Percentiles rank a stretch among this genome's conserved stretches.
phyloP scores from a whole-genome alignment of 2,113 vertebrate genomes.

The Edolisoma coerulescens region DNA sequence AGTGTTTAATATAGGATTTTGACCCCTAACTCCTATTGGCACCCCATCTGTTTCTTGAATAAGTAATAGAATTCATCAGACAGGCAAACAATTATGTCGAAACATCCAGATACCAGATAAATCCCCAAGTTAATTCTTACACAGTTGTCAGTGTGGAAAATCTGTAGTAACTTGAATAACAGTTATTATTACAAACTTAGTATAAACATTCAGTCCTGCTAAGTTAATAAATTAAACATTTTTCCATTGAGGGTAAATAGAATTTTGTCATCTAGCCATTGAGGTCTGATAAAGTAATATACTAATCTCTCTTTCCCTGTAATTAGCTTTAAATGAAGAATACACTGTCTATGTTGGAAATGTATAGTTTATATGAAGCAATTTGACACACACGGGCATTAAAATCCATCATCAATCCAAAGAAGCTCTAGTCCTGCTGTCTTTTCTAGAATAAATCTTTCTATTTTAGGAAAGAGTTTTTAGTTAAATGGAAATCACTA shows the following conservation, averaged over 20 bases:
- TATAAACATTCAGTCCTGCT: neutral
- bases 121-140: neutral
- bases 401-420: neutral
- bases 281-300: neutral
- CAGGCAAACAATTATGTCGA: neutral
- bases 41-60: neutral
- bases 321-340: neutral
- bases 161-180: neutral
- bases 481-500: neutral
- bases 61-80: neutral
- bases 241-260: neutral
- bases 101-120: neutral
- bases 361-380: neutral
- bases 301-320: neutral
- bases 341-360: neutral
- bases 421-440: neutral
- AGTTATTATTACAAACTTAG: neutral
- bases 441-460: neutral
- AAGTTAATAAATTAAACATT: neutral
- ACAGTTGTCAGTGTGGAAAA: neutral
- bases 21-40: neutral
- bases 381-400: neutral
- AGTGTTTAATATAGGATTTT: neutral
- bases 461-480: neutral
- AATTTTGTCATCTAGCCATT: neutral